Evolutionary conservation across 2,888 invertebrate genomes (phyloP), one percentile per base, ranked within the genome.

Genomic region (Chymomyza amoena): DNA sequence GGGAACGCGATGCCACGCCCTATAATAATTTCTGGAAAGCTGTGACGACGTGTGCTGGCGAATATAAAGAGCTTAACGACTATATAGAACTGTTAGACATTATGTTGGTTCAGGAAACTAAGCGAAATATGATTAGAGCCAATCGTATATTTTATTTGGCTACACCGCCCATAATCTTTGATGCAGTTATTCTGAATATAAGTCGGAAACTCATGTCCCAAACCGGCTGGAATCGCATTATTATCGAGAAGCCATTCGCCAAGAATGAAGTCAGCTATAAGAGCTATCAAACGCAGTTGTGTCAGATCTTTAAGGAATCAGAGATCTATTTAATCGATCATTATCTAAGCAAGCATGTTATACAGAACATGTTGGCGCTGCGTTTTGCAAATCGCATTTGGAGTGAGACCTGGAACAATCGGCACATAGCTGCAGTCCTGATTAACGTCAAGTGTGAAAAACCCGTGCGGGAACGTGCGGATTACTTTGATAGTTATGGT

Each of bases 291-390:
- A 64, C 73, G 0, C 69, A 73, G 6, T 75, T 85, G 2, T 84
- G 87, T 16, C 78, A 80, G 63, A 70, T 71, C 1, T 88, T 81
- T 28, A 77, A 68, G 69, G 88, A 85, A 70, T 69, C 80, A 0
- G 82, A 85, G 54, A 87, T 85, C 64, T 85, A 75, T 28, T 68
- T 84, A 73, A 84, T 88, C 5, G 88, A 84, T 28, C 84, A 86
- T 6, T 79, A 70, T 10, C 18, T 84, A 0, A 86, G 80, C 65
- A 78, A 72, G 15, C 61, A 71, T 20, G 70, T 88, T 1, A 61
- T 86, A 6, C 81, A 84, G 13, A 86, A 75, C 18, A 51, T 79
- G 13, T 61, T 86, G 16, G 84, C 75, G 0, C 25, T 88, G 18
- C 88, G 84, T 5, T 84, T 78, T 25, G 72, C 75, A 15, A 84